phyloP scores from a whole-genome alignment of 2,113 vertebrate species.

The Gorsachius goisagi region DNA sequence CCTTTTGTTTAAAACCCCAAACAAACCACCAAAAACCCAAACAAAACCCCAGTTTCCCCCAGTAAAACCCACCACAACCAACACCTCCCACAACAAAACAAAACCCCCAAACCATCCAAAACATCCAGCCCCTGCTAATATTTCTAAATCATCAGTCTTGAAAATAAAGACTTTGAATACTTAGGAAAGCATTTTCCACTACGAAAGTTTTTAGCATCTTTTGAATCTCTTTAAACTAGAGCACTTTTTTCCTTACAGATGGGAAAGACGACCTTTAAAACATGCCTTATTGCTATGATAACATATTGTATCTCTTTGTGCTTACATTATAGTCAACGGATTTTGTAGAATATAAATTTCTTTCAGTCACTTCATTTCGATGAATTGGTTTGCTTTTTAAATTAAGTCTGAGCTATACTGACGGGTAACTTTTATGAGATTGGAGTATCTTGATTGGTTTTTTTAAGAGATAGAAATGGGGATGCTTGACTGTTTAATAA shows the following conservation, averaged over 20 bases:
- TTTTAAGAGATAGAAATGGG: background rate
- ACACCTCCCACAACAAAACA: no score
- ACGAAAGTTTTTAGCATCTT: background rate
- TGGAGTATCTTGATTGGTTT: background rate
- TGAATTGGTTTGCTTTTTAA: background rate
- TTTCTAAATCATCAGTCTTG: background rate
- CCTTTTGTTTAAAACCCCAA: background rate
- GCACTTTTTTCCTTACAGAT: background rate
- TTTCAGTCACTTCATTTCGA: background rate
- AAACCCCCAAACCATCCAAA: background rate
- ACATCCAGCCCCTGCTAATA: accelerated
- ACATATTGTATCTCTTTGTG: background rate
- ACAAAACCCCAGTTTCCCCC: background rate
- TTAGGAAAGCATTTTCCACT: background rate
- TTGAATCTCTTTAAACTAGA: background rate
- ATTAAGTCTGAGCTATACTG: background rate
- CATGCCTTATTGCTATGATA: background rate
- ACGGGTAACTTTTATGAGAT: background rate
- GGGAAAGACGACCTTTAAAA: slow-evolving; percentile 1
- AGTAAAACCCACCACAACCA: no score
- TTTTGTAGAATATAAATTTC: background rate
- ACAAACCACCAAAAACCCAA: background rate
- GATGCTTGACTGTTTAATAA: background rate
- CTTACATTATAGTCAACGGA: background rate
- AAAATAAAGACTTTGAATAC: background rate